These are phyloP conservation scores for Dinocampus coccinellae DNA, from an alignment of 2,888 invertebrate species.

Conservation along the genomic window DNA sequence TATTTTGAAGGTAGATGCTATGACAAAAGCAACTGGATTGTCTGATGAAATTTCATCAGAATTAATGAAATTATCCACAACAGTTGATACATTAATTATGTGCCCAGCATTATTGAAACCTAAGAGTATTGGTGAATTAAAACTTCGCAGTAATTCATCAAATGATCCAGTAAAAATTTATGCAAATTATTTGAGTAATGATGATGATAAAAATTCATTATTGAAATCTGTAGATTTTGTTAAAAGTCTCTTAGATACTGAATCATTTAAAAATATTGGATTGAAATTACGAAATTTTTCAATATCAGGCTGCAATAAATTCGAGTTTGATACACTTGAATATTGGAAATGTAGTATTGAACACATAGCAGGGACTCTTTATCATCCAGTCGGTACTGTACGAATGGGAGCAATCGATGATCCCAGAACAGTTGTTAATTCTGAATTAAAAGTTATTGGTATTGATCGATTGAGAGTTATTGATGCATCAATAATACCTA, in stretches of 20 bases:
- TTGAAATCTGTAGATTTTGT: constrained; percentile 60
- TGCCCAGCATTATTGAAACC: constrained; percentile 69
- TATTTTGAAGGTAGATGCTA: background rate
- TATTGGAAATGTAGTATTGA: constrained; percentile 71
- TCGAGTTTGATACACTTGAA: constrained; percentile 57
- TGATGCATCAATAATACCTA: constrained; percentile 79
- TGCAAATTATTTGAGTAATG: constrained; percentile 71
- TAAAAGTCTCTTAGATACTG: constrained; percentile 51
- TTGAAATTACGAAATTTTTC: constrained; percentile 45
- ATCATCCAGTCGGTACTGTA: constrained; percentile 75
- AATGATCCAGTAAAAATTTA: constrained; percentile 71
- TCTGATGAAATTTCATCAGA: constrained; percentile 49
- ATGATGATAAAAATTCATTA: constrained; percentile 66
- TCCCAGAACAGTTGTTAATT: constrained; percentile 72
- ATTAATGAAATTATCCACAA: constrained; percentile 50
- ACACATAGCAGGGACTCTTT: constrained; percentile 73
- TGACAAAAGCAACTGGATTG: constrained; percentile 40
- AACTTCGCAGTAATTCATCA: constrained; percentile 71
- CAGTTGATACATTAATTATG: constrained; percentile 50
- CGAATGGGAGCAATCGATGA: constrained; percentile 75
- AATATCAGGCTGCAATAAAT: constrained; percentile 55
- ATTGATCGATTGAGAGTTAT: constrained; percentile 73
- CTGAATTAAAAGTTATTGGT: constrained; percentile 72
- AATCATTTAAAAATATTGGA: constrained; percentile 49
- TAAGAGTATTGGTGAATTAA: constrained; percentile 66